Conservation (phyloP, 2,797 vertebrate genomes). For the Malacoctenus gilli region DNA sequence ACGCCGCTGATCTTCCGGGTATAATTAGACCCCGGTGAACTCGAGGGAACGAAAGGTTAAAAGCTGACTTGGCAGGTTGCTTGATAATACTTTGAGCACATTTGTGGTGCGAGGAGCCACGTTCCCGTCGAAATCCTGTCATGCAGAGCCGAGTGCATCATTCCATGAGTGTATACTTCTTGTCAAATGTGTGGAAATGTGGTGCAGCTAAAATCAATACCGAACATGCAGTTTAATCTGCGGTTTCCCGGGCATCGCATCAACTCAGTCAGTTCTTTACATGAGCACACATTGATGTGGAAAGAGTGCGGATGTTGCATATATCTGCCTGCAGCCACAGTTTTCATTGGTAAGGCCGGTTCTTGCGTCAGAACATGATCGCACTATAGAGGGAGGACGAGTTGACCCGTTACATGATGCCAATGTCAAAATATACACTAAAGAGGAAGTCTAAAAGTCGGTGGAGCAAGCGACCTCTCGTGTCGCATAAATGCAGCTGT, state of each 20-base stretch:
- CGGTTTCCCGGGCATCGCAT: neutral
- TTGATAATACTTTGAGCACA: slow-evolving; percentile 12
- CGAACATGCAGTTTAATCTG: slow-evolving; percentile 5
- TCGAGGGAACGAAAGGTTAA: slow-evolving; percentile 9
- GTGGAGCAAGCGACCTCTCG: neutral
- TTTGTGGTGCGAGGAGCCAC: neutral
- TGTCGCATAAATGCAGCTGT: neutral
- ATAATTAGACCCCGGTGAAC: slow-evolving; percentile 25
- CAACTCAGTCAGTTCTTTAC: too few relatives aligned
- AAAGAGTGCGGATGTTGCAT: slow-evolving; percentile 12
- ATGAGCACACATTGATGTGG: slow-evolving; percentile 43
- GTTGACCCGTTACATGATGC: slow-evolving; percentile 44
- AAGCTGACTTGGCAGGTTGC: slow-evolving; percentile 18
- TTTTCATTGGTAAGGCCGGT: slow-evolving; percentile 32
- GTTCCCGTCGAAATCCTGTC: neutral
- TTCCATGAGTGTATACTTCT: neutral
- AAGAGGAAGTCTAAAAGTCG: slow-evolving; percentile 6
- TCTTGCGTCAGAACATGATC: slow-evolving; percentile 58
- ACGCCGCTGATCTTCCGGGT: slow-evolving; percentile 14
- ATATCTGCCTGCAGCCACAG: slow-evolving; percentile 25
- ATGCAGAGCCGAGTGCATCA: neutral
- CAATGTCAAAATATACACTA: slow-evolving; percentile 2
- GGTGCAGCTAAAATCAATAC: neutral
- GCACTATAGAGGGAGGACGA: slow-evolving; percentile 39
- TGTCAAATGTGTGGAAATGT: neutral